A percentile compares a stretch with the other conserved stretches of the same genome.
These are phyloP conservation scores for Rhagonycha lutea DNA, from an alignment of 2,888 invertebrate genomes.

Conservation along the genomic window DNA sequence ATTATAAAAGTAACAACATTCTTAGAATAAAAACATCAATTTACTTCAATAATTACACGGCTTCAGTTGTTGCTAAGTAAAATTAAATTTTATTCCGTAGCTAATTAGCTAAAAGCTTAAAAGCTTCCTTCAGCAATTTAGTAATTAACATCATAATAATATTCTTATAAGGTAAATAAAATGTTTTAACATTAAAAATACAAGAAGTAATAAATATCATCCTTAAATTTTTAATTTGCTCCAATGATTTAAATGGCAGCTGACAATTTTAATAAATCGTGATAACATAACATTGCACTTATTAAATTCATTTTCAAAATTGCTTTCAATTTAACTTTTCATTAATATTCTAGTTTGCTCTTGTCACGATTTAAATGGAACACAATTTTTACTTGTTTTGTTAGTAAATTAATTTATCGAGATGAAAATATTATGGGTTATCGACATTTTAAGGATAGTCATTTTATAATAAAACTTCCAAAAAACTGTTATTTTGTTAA, in stretches of 20 bases:
- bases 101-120: not conserved
- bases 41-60: not conserved
- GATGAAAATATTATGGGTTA: not conserved
- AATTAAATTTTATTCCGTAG: not conserved
- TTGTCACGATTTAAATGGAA: not conserved
- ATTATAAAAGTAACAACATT: not conserved
- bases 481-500: too few relatives aligned
- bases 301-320: not conserved
- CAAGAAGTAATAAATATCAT: not conserved
- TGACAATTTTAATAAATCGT: not conserved
- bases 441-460: too few relatives aligned
- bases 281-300: not conserved
- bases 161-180: not conserved
- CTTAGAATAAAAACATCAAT: not conserved
- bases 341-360: not conserved
- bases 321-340: not conserved
- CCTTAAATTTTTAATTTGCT: not conserved
- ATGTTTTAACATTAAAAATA: not conserved
- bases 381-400: not conserved
- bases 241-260: not conserved
- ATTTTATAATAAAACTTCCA: too few relatives aligned
- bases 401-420: not conserved
- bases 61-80: not conserved
- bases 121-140: not conserved
- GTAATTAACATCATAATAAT: not conserved